phyloP scores from a whole-genome alignment of 2,888 invertebrate genomes.

The Scaptomyza parva region DNA sequence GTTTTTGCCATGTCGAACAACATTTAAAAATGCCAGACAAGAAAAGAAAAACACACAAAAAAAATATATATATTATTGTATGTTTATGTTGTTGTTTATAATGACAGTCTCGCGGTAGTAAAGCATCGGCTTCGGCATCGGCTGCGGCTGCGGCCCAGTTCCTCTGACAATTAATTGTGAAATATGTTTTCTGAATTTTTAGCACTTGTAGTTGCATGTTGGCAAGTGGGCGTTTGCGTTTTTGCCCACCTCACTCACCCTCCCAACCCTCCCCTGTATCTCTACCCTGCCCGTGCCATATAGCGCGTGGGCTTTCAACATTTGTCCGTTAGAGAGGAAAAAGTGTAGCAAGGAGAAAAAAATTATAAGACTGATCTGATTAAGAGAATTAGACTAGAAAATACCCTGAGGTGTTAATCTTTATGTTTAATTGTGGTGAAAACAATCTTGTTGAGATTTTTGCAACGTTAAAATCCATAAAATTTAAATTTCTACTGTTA shows the following conservation, averaged over 20 bases:
- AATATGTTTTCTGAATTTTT: constrained; percentile 79
- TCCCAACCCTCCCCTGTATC: not conserved
- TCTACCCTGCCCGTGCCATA: not conserved
- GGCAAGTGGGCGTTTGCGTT: constrained; percentile 62
- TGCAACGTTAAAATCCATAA: not conserved
- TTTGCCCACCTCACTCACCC: not conserved
- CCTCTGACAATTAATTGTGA: constrained; percentile 78
- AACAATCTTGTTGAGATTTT: too few species aligned
- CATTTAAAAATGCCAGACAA: constrained; percentile 71
- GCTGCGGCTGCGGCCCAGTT: constrained; percentile 43
- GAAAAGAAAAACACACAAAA: constrained; percentile 33
- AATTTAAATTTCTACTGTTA: not conserved
- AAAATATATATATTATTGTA: constrained; percentile 20
- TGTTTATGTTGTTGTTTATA: constrained; percentile 46
- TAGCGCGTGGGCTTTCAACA: constrained; percentile 41
- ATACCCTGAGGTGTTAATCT: too few species aligned
- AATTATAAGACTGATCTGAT: not conserved
- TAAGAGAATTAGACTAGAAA: constrained; percentile 14
- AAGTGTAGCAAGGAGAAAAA: constrained; percentile 2
- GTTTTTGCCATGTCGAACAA: constrained; percentile 80
- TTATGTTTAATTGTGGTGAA: too few species aligned
- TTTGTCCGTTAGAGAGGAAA: constrained; percentile 2
- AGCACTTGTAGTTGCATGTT: constrained; percentile 77
- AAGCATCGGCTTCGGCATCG: constrained; percentile 31
- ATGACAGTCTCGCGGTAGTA: constrained; percentile 37